phyloP scores from a whole-genome alignment of 2,113 vertebrate species.

The Haliaeetus leucogaster region DNA sequence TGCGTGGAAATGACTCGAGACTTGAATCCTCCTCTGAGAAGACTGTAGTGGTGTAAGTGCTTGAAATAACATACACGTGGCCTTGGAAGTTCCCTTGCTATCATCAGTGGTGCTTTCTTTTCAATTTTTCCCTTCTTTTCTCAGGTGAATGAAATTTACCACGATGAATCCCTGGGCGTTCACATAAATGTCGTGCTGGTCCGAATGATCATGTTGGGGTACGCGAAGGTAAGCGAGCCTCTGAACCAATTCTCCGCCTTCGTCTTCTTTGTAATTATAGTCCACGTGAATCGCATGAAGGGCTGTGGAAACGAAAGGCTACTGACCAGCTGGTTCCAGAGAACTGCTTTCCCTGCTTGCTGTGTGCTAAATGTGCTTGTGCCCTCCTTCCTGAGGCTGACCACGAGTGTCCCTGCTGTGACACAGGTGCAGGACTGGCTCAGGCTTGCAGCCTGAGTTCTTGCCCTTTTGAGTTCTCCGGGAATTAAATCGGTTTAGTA shows the following conservation, averaged over 20 bases:
- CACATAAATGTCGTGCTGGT: slow-evolving; percentile 98
- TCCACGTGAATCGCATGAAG: accelerated
- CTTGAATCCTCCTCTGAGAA: background rate
- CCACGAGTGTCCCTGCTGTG: background rate
- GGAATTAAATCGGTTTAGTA: background rate
- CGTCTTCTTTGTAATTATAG: accelerated
- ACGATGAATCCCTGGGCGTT: slow-evolving; percentile 91
- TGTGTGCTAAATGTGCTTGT: no score
- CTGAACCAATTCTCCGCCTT: accelerated
- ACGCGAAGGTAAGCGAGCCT: slow-evolving; percentile 85
- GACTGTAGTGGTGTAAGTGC: background rate
- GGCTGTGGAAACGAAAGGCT: background rate
- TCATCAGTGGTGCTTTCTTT: background rate
- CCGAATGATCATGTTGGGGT: slow-evolving; percentile 97
- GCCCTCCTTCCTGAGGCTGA: background rate
- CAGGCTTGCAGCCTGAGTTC: background rate
- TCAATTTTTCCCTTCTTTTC: background rate
- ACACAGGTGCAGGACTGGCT: background rate
- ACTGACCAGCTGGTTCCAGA: background rate
- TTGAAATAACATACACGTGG: accelerated
- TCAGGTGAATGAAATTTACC: slow-evolving; percentile 98
- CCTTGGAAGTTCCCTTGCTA: background rate
- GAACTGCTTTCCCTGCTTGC: background rate
- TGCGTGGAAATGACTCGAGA: background rate
- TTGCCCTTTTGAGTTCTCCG: background rate